phyloP scores from a whole-genome alignment of 2,888 invertebrate genomes.

The Catocala nupta region DNA sequence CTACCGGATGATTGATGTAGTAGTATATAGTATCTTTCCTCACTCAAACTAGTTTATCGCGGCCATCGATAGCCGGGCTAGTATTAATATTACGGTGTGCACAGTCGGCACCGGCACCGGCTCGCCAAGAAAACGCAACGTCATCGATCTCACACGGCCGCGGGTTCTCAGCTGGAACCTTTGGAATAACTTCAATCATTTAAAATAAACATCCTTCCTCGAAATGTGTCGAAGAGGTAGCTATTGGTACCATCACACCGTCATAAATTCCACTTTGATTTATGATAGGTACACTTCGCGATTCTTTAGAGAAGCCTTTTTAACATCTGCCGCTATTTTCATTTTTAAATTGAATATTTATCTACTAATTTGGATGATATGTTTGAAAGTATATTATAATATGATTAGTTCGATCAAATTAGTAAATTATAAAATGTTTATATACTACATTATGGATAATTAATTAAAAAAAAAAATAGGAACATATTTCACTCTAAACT shows the following conservation, averaged over 20 bases:
- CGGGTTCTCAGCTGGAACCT: constrained; percentile 63
- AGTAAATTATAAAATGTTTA: not conserved
- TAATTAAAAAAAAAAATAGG: not conserved
- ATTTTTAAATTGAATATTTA: constrained; percentile 28
- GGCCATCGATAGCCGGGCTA: constrained; percentile 74
- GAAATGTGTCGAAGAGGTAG: constrained; percentile 68
- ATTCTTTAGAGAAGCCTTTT: constrained; percentile 56
- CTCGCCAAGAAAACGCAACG: constrained; percentile 71
- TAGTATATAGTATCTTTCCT: constrained; percentile 67
- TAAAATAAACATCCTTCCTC: constrained; percentile 80
- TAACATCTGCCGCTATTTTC: constrained; percentile 68
- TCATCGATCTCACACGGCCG: constrained; percentile 76
- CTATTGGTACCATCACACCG: constrained; percentile 65
- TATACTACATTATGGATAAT: not conserved
- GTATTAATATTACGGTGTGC: constrained; percentile 79
- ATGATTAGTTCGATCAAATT: constrained; percentile 10
- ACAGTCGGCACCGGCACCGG: constrained; percentile 50
- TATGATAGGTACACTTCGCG: constrained; percentile 66
- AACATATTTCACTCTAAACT: constrained; percentile 7
- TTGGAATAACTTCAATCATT: constrained; percentile 77
- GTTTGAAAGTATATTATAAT: not conserved
- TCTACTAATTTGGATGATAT: constrained; percentile 10
- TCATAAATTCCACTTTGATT: constrained; percentile 73
- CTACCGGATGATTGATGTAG: constrained; percentile 76
- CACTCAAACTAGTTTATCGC: constrained; percentile 79